Percentiles rank a stretch among this genome's conserved stretches.
phyloP scores from a whole-genome alignment of 2,888 invertebrate genomes.

The Brachypalpus laphriformis region DNA sequence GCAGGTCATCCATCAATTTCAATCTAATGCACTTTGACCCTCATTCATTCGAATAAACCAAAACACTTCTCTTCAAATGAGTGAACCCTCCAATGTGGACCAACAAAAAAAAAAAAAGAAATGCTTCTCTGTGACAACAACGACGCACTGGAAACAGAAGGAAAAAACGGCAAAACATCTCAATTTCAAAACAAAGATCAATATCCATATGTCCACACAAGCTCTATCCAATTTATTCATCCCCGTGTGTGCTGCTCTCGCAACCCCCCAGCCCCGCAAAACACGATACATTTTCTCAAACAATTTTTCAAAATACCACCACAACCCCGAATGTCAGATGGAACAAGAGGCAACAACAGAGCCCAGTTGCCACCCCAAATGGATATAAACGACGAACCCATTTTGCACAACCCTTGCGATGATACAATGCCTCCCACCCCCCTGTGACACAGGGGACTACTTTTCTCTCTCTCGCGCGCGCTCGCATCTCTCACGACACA shows the following conservation, averaged over 20 bases:
- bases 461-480: background rate
- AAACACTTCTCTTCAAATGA: constrained; percentile 48
- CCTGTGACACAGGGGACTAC: background rate
- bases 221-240: constrained; percentile 54
- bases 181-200: constrained; percentile 73
- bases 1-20: constrained; percentile 58
- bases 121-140: constrained; percentile 57
- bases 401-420: constrained; percentile 48
- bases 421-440: too few species aligned
- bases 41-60: constrained; percentile 48
- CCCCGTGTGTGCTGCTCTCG: constrained; percentile 1
- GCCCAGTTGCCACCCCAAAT: constrained; percentile 27
- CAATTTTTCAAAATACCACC: constrained; percentile 69
- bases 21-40: constrained; percentile 54
- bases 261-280: too few species aligned
- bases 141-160: background rate
- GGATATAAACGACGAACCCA: constrained; percentile 65
- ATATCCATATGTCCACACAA: constrained; percentile 71
- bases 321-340: constrained; percentile 18
- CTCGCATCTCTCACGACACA: constrained; percentile 42
- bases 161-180: constrained; percentile 52
- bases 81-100: constrained; percentile 33
- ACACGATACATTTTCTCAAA: constrained; percentile 47
- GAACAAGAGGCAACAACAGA: constrained; percentile 8
- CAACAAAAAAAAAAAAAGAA: background rate